Percentiles rank a stretch among this genome's conserved stretches.
phyloP scores from a whole-genome alignment of 2,797 vertebrate genomes.

The Arnoldichthys spilopterus region DNA sequence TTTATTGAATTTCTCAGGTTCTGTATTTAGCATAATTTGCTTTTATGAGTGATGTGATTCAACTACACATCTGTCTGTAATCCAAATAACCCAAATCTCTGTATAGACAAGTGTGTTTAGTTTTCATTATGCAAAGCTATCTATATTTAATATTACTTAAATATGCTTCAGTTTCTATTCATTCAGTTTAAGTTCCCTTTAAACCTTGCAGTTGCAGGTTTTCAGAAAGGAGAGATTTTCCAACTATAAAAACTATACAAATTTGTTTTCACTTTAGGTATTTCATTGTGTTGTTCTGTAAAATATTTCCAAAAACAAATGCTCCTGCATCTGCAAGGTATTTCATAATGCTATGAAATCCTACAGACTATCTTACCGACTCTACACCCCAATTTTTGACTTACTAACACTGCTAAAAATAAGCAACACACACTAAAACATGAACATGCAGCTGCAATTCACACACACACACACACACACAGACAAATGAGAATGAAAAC shows the following conservation, averaged over 20 bases:
- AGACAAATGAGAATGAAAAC: conserved; percentile 66
- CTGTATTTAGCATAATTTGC: not conserved
- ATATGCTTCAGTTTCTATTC: conserved; percentile 2
- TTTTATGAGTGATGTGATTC: not conserved
- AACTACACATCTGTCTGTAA: not conserved
- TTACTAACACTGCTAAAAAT: conserved; percentile 64
- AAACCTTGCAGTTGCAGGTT: conserved; percentile 39
- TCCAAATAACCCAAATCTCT: not conserved
- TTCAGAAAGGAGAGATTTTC: not conserved
- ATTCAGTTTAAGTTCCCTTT: conserved; percentile 26
- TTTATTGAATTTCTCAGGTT: not conserved
- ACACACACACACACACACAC: conserved; percentile 57
- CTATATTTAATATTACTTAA: not conserved
- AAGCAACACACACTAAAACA: conserved; percentile 69
- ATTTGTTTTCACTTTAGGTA: conserved; percentile 5
- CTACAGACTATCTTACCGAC: conserved; percentile 17
- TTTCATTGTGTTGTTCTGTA: not conserved
- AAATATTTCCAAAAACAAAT: not conserved
- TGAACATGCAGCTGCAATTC: conserved; percentile 75
- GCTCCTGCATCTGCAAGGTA: conserved; percentile 47
- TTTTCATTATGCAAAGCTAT: not conserved
- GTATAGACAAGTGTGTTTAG: not conserved
- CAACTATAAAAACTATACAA: not conserved
- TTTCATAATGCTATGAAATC: conserved; percentile 33
- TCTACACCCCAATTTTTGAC: conserved; percentile 34